Evolutionary conservation across 2,797 vertebrate genomes (phyloP).

Genomic region (Pseudomugil tenellus): DNA sequence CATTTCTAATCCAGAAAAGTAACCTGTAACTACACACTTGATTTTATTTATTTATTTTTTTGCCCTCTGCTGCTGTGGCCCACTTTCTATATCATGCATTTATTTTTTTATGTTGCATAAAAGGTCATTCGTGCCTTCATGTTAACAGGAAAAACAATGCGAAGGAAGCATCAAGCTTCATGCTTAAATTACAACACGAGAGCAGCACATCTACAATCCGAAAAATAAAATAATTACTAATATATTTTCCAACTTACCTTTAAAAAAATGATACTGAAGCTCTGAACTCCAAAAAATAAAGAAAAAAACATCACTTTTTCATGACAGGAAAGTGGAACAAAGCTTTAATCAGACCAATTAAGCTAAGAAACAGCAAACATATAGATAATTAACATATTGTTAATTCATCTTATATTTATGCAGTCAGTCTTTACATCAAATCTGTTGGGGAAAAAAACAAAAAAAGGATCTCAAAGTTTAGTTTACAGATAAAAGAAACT

Average conservation of each 20-base stretch:
- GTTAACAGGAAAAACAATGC: not conserved
- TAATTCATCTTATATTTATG: not conserved
- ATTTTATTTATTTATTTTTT: not conserved
- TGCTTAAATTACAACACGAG: too few species aligned
- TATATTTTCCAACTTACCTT: constrained; percentile 1
- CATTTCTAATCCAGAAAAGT: not conserved
- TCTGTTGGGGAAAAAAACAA: not conserved
- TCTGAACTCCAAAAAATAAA: not conserved
- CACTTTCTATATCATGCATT: not conserved
- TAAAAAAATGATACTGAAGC: too few species aligned
- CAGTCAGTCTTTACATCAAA: not conserved
- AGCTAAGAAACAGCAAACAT: not conserved
- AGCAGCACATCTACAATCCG: not conserved
- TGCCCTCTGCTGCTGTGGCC: not conserved
- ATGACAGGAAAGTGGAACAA: not conserved
- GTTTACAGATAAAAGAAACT: not conserved
- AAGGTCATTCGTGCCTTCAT: constrained; percentile 1
- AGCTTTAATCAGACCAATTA: not conserved
- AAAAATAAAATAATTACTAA: constrained; percentile 11
- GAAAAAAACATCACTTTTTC: not conserved
- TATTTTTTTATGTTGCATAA: not conserved
- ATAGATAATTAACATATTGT: not conserved
- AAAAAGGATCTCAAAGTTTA: not conserved
- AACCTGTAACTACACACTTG: too few species aligned
- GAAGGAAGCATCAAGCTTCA: too few species aligned